Evolutionary conservation across 2,113 vertebrate genomes (phyloP), one percentile per base, ranked within the genome.

Genomic region (Corynorhinus townsendii): DNA sequence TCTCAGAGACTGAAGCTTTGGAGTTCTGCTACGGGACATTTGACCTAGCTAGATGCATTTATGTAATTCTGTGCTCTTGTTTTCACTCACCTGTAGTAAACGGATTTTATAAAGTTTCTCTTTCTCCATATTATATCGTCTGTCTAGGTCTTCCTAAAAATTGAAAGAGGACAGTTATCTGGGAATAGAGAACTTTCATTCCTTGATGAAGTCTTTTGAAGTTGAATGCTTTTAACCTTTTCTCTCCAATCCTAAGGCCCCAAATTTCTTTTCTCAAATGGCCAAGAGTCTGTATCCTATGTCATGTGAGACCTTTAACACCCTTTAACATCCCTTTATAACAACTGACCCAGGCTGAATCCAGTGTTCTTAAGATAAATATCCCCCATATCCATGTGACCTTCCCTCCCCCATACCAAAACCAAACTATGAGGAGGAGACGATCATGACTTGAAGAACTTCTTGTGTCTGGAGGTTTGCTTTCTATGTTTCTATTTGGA

Each of bases 41-140:
- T 19, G 19, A 62, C 17, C 28, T 83, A 64, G n/a, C 28, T 38
- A 79, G 59, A 49, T 12, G 26, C 28, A 47, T 11, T 33, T 35
- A 11, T 16, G 4, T 62, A 30, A 8, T 43, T 17, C n/a, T 47
- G 52, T 64, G 30, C 59, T 71, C 17, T 90, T 45, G 8, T 16
- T 92, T 93, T 75, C 40, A 98, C 98, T 99, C 96, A 99, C 99
- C 99, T 99, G 98, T 30, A 99, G 98, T 85, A 99, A 98, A 0
- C 99, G 98, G 93, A 99, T 99, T 98, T 99, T 99, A 93, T 99
- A 99, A 9, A 99, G 99, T 64, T 99, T 99, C n/a, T 99, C 99
- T 96, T 98, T 98, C 96, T 99, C 99, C 24, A 97, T 95, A 95
- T 98, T 98, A 98, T 99, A 99, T 89, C 99, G 99, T 94, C 98